These are phyloP conservation scores for Volucella inanis DNA, from an alignment of 2,888 invertebrate species.

Conservation along the genomic window DNA sequence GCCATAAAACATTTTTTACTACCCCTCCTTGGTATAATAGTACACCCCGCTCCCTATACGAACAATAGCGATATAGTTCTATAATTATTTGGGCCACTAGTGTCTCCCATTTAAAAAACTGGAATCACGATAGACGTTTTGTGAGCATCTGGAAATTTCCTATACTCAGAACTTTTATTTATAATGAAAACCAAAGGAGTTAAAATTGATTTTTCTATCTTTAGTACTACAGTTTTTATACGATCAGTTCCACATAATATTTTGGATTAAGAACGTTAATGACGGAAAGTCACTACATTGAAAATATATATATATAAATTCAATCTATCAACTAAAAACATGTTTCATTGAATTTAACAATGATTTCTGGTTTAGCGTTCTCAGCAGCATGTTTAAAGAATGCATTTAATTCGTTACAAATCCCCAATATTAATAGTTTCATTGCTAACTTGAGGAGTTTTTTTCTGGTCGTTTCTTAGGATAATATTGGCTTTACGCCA, in stretches of 20 bases:
- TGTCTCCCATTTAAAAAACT: not conserved
- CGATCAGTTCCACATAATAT: too few species aligned
- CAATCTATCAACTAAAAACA: not conserved
- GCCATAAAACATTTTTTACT: too few species aligned
- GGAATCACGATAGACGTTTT: conserved; percentile 1
- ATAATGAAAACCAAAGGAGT: conserved; percentile 2
- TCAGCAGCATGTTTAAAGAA: conserved; percentile 1
- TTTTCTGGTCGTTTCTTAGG: not conserved
- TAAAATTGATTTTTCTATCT: too few species aligned
- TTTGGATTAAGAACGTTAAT: too few species aligned
- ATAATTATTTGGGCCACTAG: not conserved
- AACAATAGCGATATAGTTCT: conserved; percentile 1
- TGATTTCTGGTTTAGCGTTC: not conserved
- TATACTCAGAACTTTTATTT: not conserved
- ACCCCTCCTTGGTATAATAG: too few species aligned
- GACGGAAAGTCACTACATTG: not conserved
- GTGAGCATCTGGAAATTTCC: not conserved
- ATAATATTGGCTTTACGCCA: not conserved
- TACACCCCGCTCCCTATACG: too few species aligned
- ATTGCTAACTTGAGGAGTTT: too few species aligned
- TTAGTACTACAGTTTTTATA: not conserved
- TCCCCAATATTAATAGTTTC: too few species aligned
- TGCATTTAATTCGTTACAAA: not conserved
- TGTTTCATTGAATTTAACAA: not conserved
- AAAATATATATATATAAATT: not conserved